A percentile compares a stretch with the other conserved stretches of the same genome.
These are phyloP conservation scores for Leucopsar rothschildi DNA, from an alignment of 2,113 vertebrate species.

Conservation along the genomic window DNA sequence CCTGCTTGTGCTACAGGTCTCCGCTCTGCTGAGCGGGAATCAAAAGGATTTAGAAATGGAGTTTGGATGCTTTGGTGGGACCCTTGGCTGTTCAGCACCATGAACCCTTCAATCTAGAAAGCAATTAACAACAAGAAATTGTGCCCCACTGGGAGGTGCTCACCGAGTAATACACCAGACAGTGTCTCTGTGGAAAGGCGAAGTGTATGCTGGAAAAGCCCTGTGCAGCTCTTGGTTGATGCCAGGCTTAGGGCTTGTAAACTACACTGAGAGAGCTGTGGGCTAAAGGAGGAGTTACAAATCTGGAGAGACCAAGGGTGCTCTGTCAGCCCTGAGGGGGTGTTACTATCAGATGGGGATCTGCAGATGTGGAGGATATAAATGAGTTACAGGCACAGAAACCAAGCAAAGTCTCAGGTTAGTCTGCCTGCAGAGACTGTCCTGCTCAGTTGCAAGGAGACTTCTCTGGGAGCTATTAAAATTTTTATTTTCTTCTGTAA, in stretches of 20 bases:
- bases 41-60: not conserved
- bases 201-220: not conserved
- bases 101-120: not conserved
- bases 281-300: not conserved
- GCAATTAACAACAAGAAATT: not conserved
- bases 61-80: not conserved
- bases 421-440: not conserved
- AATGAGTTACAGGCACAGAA: not conserved
- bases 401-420: not conserved
- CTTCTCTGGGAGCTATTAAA: not conserved
- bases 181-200: not conserved
- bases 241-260: not conserved
- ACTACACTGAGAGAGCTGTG: not conserved
- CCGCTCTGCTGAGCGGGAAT: not conserved
- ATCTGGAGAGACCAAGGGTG: not conserved
- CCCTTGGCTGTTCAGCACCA: not conserved
- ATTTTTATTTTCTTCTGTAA: not conserved
- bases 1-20: not conserved
- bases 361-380: too few species aligned
- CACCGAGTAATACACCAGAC: not conserved
- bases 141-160: not conserved
- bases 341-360: accelerated
- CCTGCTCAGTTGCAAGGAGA: not conserved
- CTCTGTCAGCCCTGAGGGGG: not conserved
- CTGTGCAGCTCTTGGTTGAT: not conserved